phyloP scores from a whole-genome alignment of 2,888 invertebrate genomes.

The Onchidella celtica region DNA sequence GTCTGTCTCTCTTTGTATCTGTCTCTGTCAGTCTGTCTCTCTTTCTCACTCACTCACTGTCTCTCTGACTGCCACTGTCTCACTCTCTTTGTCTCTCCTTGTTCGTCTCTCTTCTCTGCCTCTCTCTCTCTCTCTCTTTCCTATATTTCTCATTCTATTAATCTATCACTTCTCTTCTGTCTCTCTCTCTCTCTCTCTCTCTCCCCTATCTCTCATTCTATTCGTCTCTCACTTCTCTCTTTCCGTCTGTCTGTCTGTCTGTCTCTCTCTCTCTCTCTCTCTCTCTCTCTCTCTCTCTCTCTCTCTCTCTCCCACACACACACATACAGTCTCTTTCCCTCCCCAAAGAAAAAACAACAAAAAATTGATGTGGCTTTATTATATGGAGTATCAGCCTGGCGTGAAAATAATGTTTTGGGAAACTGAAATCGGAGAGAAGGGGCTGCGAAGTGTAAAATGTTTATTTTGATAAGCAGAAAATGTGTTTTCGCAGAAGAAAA shows the following conservation, averaged over 20 bases:
- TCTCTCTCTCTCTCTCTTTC: background rate
- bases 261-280: background rate
- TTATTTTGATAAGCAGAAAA: too few species aligned
- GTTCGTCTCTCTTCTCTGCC: background rate
- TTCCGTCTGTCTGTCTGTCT: background rate
- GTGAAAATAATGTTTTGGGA: too few species aligned
- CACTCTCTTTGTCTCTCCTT: background rate
- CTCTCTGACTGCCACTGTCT: background rate
- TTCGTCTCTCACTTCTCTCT: background rate
- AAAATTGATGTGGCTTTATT: too few species aligned
- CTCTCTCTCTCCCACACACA: background rate
- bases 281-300: background rate
- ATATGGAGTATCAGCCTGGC: too few species aligned
- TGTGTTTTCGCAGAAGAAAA: too few species aligned
- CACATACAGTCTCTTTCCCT: constrained; percentile 16
- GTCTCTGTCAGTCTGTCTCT: background rate
- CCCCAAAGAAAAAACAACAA: too few species aligned
- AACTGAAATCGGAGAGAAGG: too few species aligned
- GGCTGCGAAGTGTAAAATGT: too few species aligned
- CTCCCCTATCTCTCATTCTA: background rate
- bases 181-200: constrained; percentile 26
- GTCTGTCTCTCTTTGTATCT: too few species aligned
- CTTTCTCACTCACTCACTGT: background rate
- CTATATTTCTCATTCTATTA: background rate
- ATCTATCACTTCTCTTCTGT: background rate